A percentile compares a stretch with the other conserved stretches of the same genome.
Conservation (phyloP, 2,888 invertebrate genomes). For the Eugnorisma glareosa region DNA sequence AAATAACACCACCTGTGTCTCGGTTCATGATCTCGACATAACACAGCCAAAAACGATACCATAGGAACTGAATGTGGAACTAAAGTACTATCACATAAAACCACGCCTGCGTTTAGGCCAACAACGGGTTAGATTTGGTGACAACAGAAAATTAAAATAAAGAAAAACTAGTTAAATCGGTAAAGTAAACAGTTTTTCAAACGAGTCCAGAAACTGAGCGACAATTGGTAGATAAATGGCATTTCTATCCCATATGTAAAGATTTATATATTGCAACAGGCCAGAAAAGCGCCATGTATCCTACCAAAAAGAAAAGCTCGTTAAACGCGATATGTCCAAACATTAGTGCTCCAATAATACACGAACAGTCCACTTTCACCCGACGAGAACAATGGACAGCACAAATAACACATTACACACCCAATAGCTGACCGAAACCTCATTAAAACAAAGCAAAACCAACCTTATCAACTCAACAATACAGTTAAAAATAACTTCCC, state of each 20-base stretch:
- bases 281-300: not conserved
- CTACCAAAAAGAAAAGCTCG: conserved; percentile 40
- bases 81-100: not conserved
- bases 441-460: conserved; percentile 68
- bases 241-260: not conserved
- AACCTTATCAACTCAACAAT: conserved; percentile 61
- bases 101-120: not conserved
- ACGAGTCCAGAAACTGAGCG: not conserved
- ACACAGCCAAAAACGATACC: not conserved
- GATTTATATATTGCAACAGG: not conserved
- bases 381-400: conserved; percentile 57
- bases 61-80: not conserved
- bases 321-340: conserved; percentile 53
- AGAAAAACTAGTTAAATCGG: too few species aligned
- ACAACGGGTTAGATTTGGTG: not conserved
- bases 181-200: not conserved
- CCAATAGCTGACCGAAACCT: conserved; percentile 62
- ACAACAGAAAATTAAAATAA: not conserved
- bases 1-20: not conserved
- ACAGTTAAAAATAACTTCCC: conserved; percentile 56
- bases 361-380: conserved; percentile 49
- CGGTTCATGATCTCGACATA: not conserved
- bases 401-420: conserved; percentile 68
- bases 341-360: conserved; percentile 56
- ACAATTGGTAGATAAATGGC: not conserved